phyloP scores from a whole-genome alignment of 2,888 invertebrate species.

The Nasonia oneida region DNA sequence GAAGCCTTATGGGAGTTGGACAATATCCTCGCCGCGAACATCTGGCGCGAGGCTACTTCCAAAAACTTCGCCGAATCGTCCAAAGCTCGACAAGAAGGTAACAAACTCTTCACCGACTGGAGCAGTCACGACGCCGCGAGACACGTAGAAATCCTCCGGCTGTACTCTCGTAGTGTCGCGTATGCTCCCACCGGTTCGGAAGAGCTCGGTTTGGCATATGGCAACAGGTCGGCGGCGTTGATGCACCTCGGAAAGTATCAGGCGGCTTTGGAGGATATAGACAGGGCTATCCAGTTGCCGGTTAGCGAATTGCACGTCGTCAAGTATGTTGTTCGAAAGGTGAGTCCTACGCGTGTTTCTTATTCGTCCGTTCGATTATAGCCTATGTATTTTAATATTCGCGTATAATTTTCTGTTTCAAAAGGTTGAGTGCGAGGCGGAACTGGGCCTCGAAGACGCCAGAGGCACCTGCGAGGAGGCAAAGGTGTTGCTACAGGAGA shows the following conservation, averaged over 20 bases:
- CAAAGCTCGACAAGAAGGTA: constrained; percentile 24
- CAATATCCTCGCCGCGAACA: background rate
- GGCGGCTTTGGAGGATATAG: constrained; percentile 30
- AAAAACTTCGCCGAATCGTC: constrained; percentile 39
- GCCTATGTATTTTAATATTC: no score
- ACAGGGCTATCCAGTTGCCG: constrained; percentile 17
- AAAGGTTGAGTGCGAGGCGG: constrained; percentile 56
- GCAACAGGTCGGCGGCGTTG: constrained; percentile 53
- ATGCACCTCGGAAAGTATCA: constrained; percentile 35
- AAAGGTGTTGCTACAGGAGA: constrained; percentile 19
- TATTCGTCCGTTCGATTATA: background rate
- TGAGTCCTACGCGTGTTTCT: background rate
- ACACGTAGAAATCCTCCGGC: constrained; percentile 40
- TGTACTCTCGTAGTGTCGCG: constrained; percentile 38
- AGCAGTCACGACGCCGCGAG: constrained; percentile 9
- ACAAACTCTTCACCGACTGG: constrained; percentile 17
- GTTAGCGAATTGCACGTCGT: background rate
- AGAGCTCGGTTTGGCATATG: constrained; percentile 47
- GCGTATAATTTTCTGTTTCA: background rate
- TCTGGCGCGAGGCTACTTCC: constrained; percentile 1
- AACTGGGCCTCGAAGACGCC: constrained; percentile 42
- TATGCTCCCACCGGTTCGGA: constrained; percentile 31
- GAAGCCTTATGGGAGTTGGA: constrained; percentile 4
- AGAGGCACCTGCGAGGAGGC: constrained; percentile 43
- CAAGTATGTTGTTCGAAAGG: constrained; percentile 53